Base-by-base conservation (phyloP, 2,797 vertebrate genomes). In the Neoniphon sammara region DNA sequence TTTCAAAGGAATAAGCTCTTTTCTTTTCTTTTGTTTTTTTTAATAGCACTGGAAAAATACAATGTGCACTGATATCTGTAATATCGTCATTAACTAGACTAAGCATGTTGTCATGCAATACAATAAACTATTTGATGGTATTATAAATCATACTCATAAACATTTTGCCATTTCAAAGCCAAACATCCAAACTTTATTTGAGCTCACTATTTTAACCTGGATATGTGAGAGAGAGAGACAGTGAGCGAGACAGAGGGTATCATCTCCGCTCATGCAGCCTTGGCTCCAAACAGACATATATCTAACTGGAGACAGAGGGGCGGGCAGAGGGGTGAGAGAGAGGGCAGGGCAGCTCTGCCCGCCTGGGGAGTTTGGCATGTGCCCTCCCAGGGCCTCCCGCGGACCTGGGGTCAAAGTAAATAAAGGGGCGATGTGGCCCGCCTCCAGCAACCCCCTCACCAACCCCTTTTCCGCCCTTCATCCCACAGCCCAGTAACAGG, bases 331-430 rank as follows among this genome's bases (percentile, higher is more conserved):
- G 92, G 92, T 93, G 91, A 93, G 89, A 73, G 83, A 85, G 88
- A 93, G 93, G 92, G 88, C 91, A 93, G 89, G 89, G 89, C 86
- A 73, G 87, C 87, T 75, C 85, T 91, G 90, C 92, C 93, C 91
- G 89, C 94, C 92, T 91, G 93, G 89, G 90, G 94, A 93, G 94
- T 93, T 92, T 93, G 94, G 93, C 94, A 94, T 94, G 94, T 93
- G 93, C 92, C 92, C 93, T 91, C 87, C 77, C 80, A 12, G 76
- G 91, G 91, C 92, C 89, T 92, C 92, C 93, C 55, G 84, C 70
- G 59, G 92, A 82, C 91, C 73, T 57, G 82, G 89, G 93, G 93
- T 94, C 93, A 94, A 92, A 93, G 91, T 94, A 93, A 94, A 94
- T 93, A 94, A 93, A 93, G 85, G 86, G 85, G 87, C 80, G 77